Percentiles rank a stretch among this genome's conserved stretches.
Conservation (phyloP, 2,888 invertebrate species). For the Plebejus anna region DNA sequence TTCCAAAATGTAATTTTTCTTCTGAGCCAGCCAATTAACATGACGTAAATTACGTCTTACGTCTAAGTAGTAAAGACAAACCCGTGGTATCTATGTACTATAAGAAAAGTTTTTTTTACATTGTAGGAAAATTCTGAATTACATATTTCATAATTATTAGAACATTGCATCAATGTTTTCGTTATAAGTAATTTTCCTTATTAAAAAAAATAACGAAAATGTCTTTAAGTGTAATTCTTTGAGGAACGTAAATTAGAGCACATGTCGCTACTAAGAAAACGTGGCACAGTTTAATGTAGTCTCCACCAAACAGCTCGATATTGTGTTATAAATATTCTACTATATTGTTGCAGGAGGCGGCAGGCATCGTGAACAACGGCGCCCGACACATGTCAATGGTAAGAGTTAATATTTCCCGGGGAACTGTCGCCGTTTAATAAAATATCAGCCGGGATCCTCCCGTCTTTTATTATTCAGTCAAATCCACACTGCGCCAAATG, state of each 20-base stretch:
- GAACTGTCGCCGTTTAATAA: slow-evolving; percentile 27
- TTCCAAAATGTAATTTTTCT: not conserved
- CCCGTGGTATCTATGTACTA: no score
- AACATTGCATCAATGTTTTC: no score
- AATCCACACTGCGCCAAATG: slow-evolving; percentile 30
- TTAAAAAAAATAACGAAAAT: no score
- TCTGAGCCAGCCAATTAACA: not conserved
- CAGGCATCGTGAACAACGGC: slow-evolving; percentile 34
- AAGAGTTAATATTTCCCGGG: slow-evolving; percentile 34
- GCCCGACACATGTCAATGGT: slow-evolving; percentile 42
- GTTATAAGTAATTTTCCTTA: no score
- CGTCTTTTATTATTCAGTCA: slow-evolving; percentile 27
- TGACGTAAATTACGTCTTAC: not conserved
- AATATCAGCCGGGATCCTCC: slow-evolving; percentile 26
- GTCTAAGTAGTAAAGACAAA: no score
- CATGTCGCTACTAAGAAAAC: not conserved
- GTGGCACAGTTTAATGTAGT: not conserved
- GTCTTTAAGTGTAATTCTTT: no score
- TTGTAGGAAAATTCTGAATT: no score
- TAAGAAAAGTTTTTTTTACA: no score
- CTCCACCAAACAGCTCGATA: not conserved
- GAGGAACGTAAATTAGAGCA: not conserved
- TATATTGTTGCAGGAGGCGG: slow-evolving; percentile 44
- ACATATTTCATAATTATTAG: no score
- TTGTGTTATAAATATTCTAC: slow-evolving; percentile 32